Evolutionary conservation across 2,113 vertebrate genomes (phyloP).

Genomic region (Sapajus apella): DNA sequence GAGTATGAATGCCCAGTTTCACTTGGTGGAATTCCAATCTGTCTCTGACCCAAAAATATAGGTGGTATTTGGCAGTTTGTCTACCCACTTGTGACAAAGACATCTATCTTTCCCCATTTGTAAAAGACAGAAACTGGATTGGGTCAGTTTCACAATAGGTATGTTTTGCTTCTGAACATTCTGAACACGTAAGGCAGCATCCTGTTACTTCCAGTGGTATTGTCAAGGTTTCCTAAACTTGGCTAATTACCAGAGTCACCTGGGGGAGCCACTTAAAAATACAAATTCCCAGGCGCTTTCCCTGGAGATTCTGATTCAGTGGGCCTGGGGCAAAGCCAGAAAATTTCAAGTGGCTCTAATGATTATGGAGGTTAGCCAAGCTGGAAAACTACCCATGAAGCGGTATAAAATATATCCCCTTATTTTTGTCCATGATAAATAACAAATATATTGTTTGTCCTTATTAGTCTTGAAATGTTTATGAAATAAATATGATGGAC

Average conservation of each 20-base stretch:
- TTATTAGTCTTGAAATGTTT: slow-evolving; percentile 27
- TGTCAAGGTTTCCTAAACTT: slow-evolving; percentile 38
- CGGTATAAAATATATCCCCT: not conserved
- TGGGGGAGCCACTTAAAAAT: slow-evolving; percentile 68
- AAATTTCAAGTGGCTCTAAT: slow-evolving; percentile 67
- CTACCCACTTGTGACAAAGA: slow-evolving; percentile 56
- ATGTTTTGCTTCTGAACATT: slow-evolving; percentile 38
- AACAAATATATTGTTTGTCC: not conserved
- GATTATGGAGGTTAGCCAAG: slow-evolving; percentile 57
- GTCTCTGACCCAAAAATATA: slow-evolving; percentile 78
- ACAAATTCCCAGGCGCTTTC: slow-evolving; percentile 70
- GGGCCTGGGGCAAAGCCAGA: slow-evolving; percentile 45
- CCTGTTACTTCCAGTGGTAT: not conserved
- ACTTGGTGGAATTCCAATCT: slow-evolving; percentile 76
- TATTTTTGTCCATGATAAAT: not conserved
- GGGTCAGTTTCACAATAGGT: not conserved
- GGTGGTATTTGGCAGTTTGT: slow-evolving; percentile 71
- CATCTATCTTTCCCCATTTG: slow-evolving; percentile 50
- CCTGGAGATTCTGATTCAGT: slow-evolving; percentile 64
- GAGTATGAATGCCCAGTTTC: slow-evolving; percentile 71
- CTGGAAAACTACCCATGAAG: slow-evolving; percentile 4
- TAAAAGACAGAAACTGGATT: slow-evolving; percentile 28
- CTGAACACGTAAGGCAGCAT: not conserved
- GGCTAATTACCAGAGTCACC: slow-evolving; percentile 57
- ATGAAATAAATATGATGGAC: slow-evolving; percentile 10